Conservation (phyloP, 2,113 vertebrate species). For the Maccullochella peelii region DNA sequence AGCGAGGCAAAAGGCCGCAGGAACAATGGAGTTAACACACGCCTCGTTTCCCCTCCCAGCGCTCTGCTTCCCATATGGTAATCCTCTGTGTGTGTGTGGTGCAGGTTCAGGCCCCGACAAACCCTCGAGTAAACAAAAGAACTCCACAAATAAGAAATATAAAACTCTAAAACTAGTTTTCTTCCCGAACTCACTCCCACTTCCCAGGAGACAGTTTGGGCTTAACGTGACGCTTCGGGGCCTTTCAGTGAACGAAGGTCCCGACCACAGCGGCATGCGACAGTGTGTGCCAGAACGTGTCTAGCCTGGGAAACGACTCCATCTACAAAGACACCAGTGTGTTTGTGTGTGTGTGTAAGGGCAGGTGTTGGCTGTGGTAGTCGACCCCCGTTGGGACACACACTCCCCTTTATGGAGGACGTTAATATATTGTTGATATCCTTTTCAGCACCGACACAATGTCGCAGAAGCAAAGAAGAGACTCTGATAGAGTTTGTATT, state of each 20-base stretch:
- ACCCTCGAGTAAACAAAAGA: not conserved
- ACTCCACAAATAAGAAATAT: not conserved
- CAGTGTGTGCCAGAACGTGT: not conserved
- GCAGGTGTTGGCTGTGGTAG: constrained; percentile 43
- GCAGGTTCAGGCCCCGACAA: constrained; percentile 25
- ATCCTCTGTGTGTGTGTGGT: constrained; percentile 36
- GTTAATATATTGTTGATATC: constrained; percentile 11
- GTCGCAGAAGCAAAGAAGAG: not conserved
- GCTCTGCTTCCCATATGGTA: constrained; percentile 72
- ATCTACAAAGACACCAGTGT: constrained; percentile 18
- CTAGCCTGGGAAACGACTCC: not conserved
- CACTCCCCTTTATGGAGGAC: not conserved
- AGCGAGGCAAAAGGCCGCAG: constrained; percentile 46
- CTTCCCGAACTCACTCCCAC: not conserved
- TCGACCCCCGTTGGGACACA: not conserved
- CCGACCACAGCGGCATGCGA: not conserved
- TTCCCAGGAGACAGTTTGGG: not conserved
- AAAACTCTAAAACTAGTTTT: not conserved
- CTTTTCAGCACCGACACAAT: constrained; percentile 3
- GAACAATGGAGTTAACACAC: constrained; percentile 76
- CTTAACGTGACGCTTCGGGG: not conserved
- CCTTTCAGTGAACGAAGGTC: not conserved
- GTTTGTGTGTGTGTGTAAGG: not conserved
- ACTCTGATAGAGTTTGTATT: too few species aligned
- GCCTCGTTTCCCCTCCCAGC: constrained; percentile 67